phyloP scores from a whole-genome alignment of 2,888 invertebrate species.

The Marronus borbonicus region DNA sequence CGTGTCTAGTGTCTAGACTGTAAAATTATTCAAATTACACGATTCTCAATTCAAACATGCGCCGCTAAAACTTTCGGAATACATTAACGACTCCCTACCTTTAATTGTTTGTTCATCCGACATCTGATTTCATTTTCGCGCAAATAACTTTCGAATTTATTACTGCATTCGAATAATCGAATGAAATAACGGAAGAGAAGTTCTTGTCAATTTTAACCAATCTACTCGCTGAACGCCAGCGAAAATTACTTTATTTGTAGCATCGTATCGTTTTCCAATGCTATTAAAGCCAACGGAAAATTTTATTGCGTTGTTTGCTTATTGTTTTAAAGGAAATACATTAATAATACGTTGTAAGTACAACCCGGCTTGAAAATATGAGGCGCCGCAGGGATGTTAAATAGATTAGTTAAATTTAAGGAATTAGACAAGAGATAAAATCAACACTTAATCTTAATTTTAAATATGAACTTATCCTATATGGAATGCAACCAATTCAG shows the following conservation, averaged over 20 bases:
- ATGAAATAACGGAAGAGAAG: neutral
- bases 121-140: constrained; percentile 22
- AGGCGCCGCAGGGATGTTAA: no score
- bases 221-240: neutral
- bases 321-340: no score
- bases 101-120: constrained; percentile 19
- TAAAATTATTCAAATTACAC: constrained; percentile 8
- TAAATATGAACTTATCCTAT: no score
- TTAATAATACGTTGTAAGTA: no score
- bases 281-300: no score
- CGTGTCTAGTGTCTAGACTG: neutral
- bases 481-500: no score
- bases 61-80: constrained; percentile 8
- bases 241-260: neutral
- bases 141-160: constrained; percentile 25
- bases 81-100: constrained; percentile 11
- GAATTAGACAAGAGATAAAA: no score
- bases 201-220: neutral
- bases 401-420: no score
- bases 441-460: no score
- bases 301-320: no score
- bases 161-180: neutral
- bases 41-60: neutral
- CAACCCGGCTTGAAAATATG: no score
- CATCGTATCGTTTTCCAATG: neutral